Evolutionary conservation across 92 coral and sea anemone genomes (phyloP), one percentile per base, ranked within the genome.

Genomic region (Pocillopora meandrina): DNA sequence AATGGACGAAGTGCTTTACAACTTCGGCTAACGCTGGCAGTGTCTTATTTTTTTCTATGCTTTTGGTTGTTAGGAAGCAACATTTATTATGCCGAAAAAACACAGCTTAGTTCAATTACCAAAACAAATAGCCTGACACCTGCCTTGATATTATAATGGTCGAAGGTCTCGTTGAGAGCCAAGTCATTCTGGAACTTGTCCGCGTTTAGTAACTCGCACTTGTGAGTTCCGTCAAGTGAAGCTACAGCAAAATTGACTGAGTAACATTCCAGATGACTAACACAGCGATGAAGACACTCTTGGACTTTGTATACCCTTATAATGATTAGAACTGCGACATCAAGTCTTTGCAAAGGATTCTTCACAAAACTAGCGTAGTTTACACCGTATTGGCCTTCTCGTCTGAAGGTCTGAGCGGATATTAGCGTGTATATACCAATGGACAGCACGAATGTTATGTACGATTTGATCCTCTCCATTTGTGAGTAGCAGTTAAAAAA

Each of bases 121-220:
- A 19, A 68, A 68, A 9, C 1, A 68, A 68, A n/a, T 2, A 33
- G 52, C 47, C 13, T 68, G 72, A 7, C 36, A 18, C 62, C 68
- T 77, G 78, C 89, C 89, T 78, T 72, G 18, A 85, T 68, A 35
- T 69, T 77, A 31, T 61, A 85, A 66, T 85, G 89, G 7, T 72
- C 66, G 58, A 64, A 85, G 59, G 68, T 61, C 33, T 69, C 77
- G 33, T 77, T 62, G 31, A 9, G 26, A 15, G 75, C 76, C n/a
- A 85, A 74, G 15, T 69, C 63, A 34, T 17, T 57, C 14, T 17
- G 34, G 78, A 77, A 85, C 76, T 70, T 85, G 66, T 74, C 82
- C 26, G 89, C 77, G 71, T 78, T 69, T 12, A 85, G 56, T n/a
- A 85, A 31, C 49, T 85, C 89, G 42, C 89, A 78, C 5, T 42